Percentiles rank a stretch among this genome's conserved stretches.
phyloP scores from a whole-genome alignment of 2,888 invertebrate genomes.

The Bursaphelenchus okinawaensis region DNA sequence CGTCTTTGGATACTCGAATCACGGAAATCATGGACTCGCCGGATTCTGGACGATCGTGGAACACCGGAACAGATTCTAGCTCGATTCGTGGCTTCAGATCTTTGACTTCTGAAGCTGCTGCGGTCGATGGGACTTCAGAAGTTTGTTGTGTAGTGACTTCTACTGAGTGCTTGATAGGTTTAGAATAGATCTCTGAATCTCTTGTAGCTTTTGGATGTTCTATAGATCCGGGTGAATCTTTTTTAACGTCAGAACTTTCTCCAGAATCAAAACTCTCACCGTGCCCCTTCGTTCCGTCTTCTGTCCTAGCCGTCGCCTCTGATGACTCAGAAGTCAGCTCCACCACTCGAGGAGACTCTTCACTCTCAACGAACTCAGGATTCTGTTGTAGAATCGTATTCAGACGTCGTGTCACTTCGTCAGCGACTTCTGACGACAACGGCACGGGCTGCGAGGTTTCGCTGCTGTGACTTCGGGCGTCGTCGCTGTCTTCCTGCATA shows the following conservation, averaged over 20 bases:
- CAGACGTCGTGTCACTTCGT: neutral
- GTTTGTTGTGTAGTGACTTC: no score
- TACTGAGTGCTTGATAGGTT: neutral
- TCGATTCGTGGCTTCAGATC: neutral
- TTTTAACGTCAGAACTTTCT: no score
- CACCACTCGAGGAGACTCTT: neutral
- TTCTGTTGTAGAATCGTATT: neutral
- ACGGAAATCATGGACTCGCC: neutral
- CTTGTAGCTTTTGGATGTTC: no score
- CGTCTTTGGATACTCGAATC: neutral
- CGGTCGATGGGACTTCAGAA: no score
- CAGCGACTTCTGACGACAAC: constrained; percentile 4
- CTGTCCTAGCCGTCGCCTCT: neutral
- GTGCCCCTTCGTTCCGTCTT: no score
- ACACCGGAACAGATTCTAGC: neutral
- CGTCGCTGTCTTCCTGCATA: constrained; percentile 38
- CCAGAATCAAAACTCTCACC: no score
- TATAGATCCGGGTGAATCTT: no score
- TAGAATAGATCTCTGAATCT: no score
- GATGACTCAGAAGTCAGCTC: neutral
- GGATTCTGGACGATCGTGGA: neutral
- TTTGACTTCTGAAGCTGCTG: no score
- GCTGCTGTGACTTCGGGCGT: constrained; percentile 31
- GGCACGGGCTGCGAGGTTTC: constrained; percentile 19
- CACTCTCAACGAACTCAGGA: neutral